Percentiles rank a stretch among this genome's conserved stretches.
Conservation (phyloP, 2,113 vertebrate genomes). For the Mesitornis unicolor region DNA sequence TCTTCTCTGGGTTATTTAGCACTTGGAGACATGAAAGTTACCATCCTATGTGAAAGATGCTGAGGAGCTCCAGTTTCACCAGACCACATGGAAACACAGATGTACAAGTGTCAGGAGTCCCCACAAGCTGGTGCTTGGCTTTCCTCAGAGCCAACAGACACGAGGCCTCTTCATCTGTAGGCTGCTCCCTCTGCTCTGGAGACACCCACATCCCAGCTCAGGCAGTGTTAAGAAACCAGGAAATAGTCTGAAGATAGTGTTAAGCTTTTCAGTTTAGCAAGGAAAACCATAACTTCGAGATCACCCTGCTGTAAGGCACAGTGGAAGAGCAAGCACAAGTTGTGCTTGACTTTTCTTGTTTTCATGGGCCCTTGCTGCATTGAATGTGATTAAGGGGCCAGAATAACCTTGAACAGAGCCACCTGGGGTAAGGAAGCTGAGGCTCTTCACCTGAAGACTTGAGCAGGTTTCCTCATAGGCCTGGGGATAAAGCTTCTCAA, state of each 20-base stretch:
- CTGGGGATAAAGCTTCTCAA: not conserved
- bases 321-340: not conserved
- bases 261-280: not conserved
- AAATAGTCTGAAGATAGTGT: not conserved
- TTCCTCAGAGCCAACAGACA: not conserved
- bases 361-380: not conserved
- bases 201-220: not conserved
- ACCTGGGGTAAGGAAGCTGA: not conserved
- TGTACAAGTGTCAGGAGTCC: not conserved
- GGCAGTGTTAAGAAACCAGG: not conserved
- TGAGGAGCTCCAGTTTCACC: not conserved
- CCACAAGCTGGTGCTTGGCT: not conserved
- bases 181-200: not conserved
- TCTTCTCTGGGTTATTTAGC: not conserved
- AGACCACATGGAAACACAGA: not conserved
- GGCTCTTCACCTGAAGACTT: not conserved
- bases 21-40: not conserved
- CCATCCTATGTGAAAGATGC: not conserved
- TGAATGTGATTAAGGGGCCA: slow-evolving; percentile 10
- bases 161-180: not conserved
- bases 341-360: not conserved
- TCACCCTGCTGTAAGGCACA: not conserved
- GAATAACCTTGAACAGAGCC: not conserved
- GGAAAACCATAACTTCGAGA: not conserved
- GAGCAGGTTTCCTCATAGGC: not conserved